These are phyloP conservation scores for Glaucopsyche alexis DNA, from an alignment of 2,888 invertebrate species.

Conservation along the genomic window DNA sequence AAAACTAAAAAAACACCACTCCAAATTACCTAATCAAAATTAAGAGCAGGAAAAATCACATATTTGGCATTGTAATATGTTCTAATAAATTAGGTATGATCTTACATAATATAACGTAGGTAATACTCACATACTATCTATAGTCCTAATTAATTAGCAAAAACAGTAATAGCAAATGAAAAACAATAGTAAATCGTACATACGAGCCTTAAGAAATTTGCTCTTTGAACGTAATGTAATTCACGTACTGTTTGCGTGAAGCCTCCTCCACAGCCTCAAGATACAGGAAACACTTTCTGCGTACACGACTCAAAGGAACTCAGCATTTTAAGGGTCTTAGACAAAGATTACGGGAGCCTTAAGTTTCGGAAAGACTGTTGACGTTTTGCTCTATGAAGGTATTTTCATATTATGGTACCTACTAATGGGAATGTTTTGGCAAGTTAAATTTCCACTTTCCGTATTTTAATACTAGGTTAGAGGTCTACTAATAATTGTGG, in stretches of 20 bases:
- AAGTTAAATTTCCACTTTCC: background rate
- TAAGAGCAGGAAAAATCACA: too few relatives aligned
- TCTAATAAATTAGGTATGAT: too few relatives aligned
- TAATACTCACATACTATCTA: too few relatives aligned
- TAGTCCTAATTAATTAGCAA: background rate
- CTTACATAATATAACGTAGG: too few relatives aligned
- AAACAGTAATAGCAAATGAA: background rate
- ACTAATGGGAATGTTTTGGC: too few relatives aligned
- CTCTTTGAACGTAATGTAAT: slow-evolving; percentile 13
- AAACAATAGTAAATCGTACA: background rate
- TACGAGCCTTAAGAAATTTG: background rate
- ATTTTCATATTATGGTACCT: too few relatives aligned
- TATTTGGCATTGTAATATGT: too few relatives aligned
- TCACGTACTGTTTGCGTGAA: background rate
- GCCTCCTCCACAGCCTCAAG: background rate
- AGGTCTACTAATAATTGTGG: too few relatives aligned
- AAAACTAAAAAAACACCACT: too few relatives aligned
- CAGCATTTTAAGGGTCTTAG: slow-evolving; percentile 2
- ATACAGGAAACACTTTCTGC: slow-evolving; percentile 11
- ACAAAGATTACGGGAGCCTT: slow-evolving; percentile 10
- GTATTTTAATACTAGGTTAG: too few relatives aligned
- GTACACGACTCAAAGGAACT: slow-evolving; percentile 7
- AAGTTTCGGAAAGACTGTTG: background rate
- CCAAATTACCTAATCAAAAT: too few relatives aligned
- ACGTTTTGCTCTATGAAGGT: too few relatives aligned